These are phyloP conservation scores for Geopemphigus sp. DNA, from an alignment of 1,140 invertebrate species.

Conservation along the genomic window DNA sequence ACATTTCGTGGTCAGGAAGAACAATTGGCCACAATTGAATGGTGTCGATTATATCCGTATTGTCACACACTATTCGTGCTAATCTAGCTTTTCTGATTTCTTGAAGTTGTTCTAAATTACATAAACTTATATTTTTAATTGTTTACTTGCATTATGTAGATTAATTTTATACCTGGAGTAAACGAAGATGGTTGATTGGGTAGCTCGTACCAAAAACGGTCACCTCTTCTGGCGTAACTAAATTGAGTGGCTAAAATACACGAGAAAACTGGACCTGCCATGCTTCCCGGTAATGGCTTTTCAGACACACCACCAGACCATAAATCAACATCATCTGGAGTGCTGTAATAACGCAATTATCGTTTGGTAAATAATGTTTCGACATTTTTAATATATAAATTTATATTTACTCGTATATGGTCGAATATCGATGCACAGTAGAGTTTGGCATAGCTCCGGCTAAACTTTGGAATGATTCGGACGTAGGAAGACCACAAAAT, in stretches of 20 bases:
- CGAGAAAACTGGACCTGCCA: conserved; percentile 92
- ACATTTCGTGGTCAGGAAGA: conserved; percentile 87
- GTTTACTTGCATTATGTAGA: not conserved
- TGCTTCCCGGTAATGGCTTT: conserved; percentile 73
- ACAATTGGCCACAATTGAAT: conserved; percentile 93
- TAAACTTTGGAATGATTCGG: conserved; percentile 77
- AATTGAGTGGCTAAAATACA: conserved; percentile 97
- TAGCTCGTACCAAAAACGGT: conserved; percentile 83
- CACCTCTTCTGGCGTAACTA: conserved; percentile 82
- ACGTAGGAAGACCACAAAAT: conserved; percentile 81
- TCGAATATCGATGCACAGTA: conserved; percentile 73
- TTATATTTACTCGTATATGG: conserved; percentile 69
- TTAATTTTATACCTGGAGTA: conserved; percentile 62
- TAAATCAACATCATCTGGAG: conserved; percentile 83
- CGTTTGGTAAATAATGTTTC: not conserved
- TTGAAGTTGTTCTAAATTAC: conserved; percentile 72
- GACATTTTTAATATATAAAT: not conserved
- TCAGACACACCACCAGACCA: conserved; percentile 94
- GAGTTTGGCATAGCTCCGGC: conserved; percentile 86
- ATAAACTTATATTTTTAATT: not conserved
- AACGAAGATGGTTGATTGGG: conserved; percentile 89
- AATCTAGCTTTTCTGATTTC: conserved; percentile 86
- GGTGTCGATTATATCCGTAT: conserved; percentile 86
- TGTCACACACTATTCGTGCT: conserved; percentile 90
- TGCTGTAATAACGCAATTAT: conserved; percentile 58